These are phyloP conservation scores for Drosophila suboccidentalis DNA, from an alignment of 2,888 invertebrate genomes.

Conservation along the genomic window DNA sequence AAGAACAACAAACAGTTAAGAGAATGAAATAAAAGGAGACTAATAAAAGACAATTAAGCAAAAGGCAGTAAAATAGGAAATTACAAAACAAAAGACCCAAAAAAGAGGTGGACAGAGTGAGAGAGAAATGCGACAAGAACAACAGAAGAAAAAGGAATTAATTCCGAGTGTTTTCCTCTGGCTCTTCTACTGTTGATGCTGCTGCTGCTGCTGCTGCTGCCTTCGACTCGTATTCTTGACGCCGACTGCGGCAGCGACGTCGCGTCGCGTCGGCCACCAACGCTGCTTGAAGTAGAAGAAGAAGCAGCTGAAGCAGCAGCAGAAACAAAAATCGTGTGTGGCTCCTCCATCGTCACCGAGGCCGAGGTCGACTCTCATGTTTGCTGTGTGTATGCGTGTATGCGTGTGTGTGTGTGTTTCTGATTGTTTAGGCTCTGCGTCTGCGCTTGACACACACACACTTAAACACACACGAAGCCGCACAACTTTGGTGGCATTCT, in stretches of 20 bases:
- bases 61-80: constrained; percentile 53
- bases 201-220: neutral
- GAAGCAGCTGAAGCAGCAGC: constrained; percentile 5
- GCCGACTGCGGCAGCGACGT: constrained; percentile 18
- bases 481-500: constrained; percentile 78
- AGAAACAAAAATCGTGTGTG: constrained; percentile 65
- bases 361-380: constrained; percentile 62
- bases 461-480: constrained; percentile 39
- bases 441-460: constrained; percentile 64
- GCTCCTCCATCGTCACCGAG: constrained; percentile 58
- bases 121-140: constrained; percentile 23
- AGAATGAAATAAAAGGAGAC: neutral
- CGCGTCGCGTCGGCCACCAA: constrained; percentile 70
- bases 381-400: constrained; percentile 31
- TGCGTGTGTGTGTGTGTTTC: constrained; percentile 30
- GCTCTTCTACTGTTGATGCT: neutral
- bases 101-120: constrained; percentile 1
- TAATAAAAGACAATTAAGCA: constrained; percentile 64
- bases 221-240: constrained; percentile 29
- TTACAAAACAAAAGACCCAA: constrained; percentile 21
- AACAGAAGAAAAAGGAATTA: constrained; percentile 25
- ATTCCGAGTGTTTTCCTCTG: constrained; percentile 23
- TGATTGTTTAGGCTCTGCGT: constrained; percentile 74
- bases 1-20: constrained; percentile 1
- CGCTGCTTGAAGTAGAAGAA: constrained; percentile 62